These are phyloP conservation scores for Diplazon laetatorius DNA, from an alignment of 2,888 invertebrate genomes.

Conservation along the genomic window DNA sequence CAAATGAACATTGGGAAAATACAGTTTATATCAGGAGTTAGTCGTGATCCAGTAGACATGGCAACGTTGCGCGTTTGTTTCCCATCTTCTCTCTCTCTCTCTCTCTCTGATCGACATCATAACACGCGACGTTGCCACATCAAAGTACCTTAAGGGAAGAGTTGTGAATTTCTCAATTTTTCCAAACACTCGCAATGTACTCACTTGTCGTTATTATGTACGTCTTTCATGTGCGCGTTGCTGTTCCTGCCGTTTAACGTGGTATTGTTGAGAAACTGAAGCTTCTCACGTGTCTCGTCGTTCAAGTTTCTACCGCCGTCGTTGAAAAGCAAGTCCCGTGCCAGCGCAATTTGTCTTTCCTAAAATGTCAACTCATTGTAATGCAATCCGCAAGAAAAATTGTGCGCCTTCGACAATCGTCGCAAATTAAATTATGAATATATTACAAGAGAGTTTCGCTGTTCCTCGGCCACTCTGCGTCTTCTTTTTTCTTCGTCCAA, in stretches of 20 bases:
- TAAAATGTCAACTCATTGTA: slow-evolving; percentile 74
- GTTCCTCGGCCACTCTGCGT: slow-evolving; percentile 87
- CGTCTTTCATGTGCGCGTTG: slow-evolving; percentile 74
- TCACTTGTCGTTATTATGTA: slow-evolving; percentile 78
- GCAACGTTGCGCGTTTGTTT: too few species aligned
- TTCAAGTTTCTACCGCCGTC: slow-evolving; percentile 89
- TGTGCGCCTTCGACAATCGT: too few species aligned
- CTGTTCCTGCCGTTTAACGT: slow-evolving; percentile 84
- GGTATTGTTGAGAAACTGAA: slow-evolving; percentile 89
- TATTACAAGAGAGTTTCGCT: slow-evolving; percentile 88
- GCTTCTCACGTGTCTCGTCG: slow-evolving; percentile 91
- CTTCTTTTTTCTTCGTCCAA: slow-evolving; percentile 91
- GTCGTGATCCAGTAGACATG: too few species aligned
- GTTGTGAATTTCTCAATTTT: too few species aligned
- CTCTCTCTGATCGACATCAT: too few species aligned
- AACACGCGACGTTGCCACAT: too few species aligned
- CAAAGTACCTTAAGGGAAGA: too few species aligned
- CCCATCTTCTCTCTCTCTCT: too few species aligned
- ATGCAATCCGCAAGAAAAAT: too few species aligned
- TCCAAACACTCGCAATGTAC: slow-evolving; percentile 45
- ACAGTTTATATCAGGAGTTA: too few species aligned
- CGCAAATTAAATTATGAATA: too few species aligned
- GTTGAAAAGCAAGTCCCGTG: slow-evolving; percentile 89
- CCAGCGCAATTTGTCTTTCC: slow-evolving; percentile 89
- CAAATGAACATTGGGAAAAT: too few species aligned